Conservation (phyloP, 1,140 invertebrate species). For the Drosophila burlai region DNA sequence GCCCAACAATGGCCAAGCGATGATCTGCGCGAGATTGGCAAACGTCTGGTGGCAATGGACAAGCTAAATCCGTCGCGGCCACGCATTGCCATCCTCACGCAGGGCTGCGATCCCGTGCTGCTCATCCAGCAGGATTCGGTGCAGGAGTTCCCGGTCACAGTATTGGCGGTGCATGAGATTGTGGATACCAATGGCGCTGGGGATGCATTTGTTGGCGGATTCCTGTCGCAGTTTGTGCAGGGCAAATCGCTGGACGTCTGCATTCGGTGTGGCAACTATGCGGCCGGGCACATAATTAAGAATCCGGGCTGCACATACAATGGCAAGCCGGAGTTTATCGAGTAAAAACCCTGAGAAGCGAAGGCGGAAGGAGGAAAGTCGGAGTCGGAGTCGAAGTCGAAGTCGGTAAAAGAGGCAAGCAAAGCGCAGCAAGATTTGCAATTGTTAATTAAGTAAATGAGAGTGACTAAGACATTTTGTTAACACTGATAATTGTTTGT, state of each 20-base stretch:
- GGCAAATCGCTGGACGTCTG: conserved; percentile 91
- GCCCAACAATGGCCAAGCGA: conserved; percentile 91
- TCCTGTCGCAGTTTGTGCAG: conserved; percentile 95
- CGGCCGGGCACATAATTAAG: conserved; percentile 94
- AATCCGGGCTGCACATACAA: conserved; percentile 93
- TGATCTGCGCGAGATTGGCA: conserved; percentile 94
- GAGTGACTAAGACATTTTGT: conserved; percentile 77
- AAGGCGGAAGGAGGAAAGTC: background rate
- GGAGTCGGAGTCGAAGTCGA: too few species aligned
- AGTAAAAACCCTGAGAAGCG: conserved; percentile 25
- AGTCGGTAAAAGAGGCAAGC: conserved; percentile 26
- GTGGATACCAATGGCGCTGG: conserved; percentile 99
- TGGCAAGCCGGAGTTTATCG: conserved; percentile 67
- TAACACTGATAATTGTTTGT: conserved; percentile 75
- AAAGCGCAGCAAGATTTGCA: conserved; percentile 72
- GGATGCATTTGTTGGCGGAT: conserved; percentile 99
- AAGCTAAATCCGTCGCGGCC: conserved; percentile 90
- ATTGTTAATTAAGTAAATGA: conserved; percentile 68
- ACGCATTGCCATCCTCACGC: conserved; percentile 96
- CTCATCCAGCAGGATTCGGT: conserved; percentile 90
- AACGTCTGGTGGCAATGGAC: conserved; percentile 90
- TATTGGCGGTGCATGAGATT: conserved; percentile 91
- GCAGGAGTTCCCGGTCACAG: conserved; percentile 90
- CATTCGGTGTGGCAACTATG: conserved; percentile 95
- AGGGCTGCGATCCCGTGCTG: conserved; percentile 94